Conservation (phyloP, 53 echinoderm and acorn worm species). For the Holothuria leucospilota region DNA sequence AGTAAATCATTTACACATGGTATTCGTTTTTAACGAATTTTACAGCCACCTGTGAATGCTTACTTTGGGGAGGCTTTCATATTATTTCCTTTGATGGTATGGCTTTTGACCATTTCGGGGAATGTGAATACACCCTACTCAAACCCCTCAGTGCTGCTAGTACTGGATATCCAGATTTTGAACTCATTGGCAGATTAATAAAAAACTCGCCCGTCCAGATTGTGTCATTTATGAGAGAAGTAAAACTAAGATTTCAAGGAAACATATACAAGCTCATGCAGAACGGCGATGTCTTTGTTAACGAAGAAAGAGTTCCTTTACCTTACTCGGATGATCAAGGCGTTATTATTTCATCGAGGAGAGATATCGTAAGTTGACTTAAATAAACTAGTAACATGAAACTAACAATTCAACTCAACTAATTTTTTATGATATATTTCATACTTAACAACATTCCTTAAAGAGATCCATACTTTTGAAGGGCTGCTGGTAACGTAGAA, state of each 20-base stretch:
- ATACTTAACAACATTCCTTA: too few relatives aligned
- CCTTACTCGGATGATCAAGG: conserved; percentile 1
- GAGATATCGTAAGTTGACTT: too few relatives aligned
- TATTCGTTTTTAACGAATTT: background rate
- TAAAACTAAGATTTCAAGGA: conserved; percentile 5
- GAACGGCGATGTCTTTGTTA: background rate
- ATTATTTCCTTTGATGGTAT: conserved; percentile 12
- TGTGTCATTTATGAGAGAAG: conserved; percentile 8
- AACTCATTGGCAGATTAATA: background rate
- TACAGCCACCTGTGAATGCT: background rate
- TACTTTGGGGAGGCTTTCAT: conserved; percentile 6
- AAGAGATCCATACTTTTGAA: too few relatives aligned
- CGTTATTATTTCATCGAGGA: background rate
- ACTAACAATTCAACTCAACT: too few relatives aligned
- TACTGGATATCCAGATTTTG: conserved; percentile 16
- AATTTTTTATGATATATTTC: too few relatives aligned
- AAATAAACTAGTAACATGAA: too few relatives aligned
- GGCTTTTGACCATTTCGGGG: conserved; percentile 5
- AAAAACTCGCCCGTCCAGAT: conserved; percentile 13
- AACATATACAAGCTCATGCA: background rate
- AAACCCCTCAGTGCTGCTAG: background rate
- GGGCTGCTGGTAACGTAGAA: too few relatives aligned
- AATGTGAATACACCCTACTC: conserved; percentile 17
- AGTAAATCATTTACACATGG: too few relatives aligned
- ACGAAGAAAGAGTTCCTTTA: background rate